Evolutionary conservation across 2,113 vertebrate genomes (phyloP), one percentile per base, ranked within the genome.

Genomic region (Odocoileus hemionus): DNA sequence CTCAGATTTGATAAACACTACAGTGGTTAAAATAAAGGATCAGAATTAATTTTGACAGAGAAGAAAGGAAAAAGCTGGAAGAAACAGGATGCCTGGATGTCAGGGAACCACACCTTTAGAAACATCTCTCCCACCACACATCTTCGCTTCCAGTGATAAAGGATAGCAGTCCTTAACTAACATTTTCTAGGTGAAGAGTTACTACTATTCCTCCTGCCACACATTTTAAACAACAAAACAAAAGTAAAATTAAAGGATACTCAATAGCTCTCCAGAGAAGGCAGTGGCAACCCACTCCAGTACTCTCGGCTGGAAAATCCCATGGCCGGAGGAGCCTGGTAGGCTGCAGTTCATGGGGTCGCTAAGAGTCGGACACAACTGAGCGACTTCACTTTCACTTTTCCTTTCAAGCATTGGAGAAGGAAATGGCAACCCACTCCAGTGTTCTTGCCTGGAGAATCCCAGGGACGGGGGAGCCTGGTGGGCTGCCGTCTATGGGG

Each of bases 21-120:
- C 3, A 47, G 47, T 8, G 43, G 39, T 60, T 86, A 86, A 45
- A 92, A 86, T 50, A 43, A 57, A 95, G 43, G 23, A 61, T 19
- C 12, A 10, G 86, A 47, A 67, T 60, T 43, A 1, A 6, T 86
- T 93, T 43, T 78, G 36, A 91, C n/a, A 91, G 64, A 92, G 78
- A 96, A 84, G 15, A 79, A 74, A 95, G 61, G 67, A 67, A 74
- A 96, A 96, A 91, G n/a, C 25, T n/a, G 3, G 33, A 82, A 80
- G 39, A 94, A 28, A 25, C 16, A 26, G 47, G 79, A 17, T 16
- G 26, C 15, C 36, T 13, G 7, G 33, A 33, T 52, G 10, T n/a
- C 6, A 4, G 52, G 23, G 23, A 52, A 67, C 9, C 86, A 64
- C 39, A 57, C 47, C 30, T 47, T 64, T n/a, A 47, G 55, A 92